Evolutionary conservation across 2,797 vertebrate genomes (phyloP), one percentile per base, ranked within the genome.

Genomic region (Melanotaenia boesemani): DNA sequence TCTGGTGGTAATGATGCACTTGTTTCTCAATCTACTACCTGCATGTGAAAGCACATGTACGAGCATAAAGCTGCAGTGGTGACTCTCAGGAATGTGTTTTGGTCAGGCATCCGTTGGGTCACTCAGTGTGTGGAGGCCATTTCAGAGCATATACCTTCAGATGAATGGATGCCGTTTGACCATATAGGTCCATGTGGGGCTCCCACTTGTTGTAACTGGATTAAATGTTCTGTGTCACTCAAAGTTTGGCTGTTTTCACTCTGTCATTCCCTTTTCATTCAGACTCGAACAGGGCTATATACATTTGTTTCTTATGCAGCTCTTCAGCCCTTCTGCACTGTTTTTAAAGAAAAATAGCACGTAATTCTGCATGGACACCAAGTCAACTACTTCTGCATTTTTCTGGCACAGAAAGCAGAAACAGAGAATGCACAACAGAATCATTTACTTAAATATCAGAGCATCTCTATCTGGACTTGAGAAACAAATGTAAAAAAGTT

Each of bases 201-300:
- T 70, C 67, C 83, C 84, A 81, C 81, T 76, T 86, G 83, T 79
- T 82, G 66, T 91, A 90, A 92, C 87, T 87, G 86, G 89, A 88
- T 88, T 88, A 83, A 44, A 18, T 16, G 41, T 16, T 48, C 16
- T 6, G 6, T 15, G 65, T 79, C 76, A 73, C 72, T 74, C 81
- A 50, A 63, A 67, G 74, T 86, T 83, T 87, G 73, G 73, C 72
- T 1, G 28, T 81, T 52, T 74, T 81, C 67, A 74, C 70, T 79
- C 75, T 70, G 61, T 65, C 68, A 28, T 59, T 57, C 71, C 71
- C 59, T 64, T 72, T 70, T 85, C 80, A 72, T 81, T 81, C 77
- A 76, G 77, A 77, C 86, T 70, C 76, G 85, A 74, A 59, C 61
- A 18, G 80, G 70, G 68, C 75, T 70, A 72, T 64, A 12, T 37